Evolutionary conservation across 1,140 invertebrate genomes (phyloP).

Genomic region (Orussus abietinus): DNA sequence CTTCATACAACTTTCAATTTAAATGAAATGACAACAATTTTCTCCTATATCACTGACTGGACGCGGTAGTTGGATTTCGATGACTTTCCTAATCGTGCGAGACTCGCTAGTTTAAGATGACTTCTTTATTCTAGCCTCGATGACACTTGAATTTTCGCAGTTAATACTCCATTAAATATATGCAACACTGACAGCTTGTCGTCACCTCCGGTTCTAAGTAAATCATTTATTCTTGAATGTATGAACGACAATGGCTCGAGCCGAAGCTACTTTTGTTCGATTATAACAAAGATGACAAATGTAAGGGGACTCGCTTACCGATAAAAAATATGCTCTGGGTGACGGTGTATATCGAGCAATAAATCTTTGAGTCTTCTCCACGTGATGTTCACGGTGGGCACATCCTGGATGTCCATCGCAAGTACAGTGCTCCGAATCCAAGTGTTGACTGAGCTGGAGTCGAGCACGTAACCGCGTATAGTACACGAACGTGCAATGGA

Average conservation of each 20-base stretch:
- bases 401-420: slow-evolving; percentile 28
- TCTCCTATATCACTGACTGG: neutral
- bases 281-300: neutral
- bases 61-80: too few relatives aligned
- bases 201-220: neutral
- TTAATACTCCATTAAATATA: slow-evolving; percentile 2
- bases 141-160: slow-evolving; percentile 2
- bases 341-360: slow-evolving; percentile 24
- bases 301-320: slow-evolving; percentile 30
- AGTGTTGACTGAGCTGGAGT: slow-evolving; percentile 32
- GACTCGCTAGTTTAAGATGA: too few relatives aligned
- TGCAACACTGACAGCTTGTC: slow-evolving; percentile 1
- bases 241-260: neutral
- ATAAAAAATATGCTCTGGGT: slow-evolving; percentile 39
- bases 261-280: neutral
- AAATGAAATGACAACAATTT: neutral
- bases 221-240: neutral
- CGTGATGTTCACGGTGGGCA: slow-evolving; percentile 5
- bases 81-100: too few relatives aligned
- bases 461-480: slow-evolving; percentile 16
- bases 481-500: slow-evolving; percentile 23
- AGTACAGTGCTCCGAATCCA: slow-evolving; percentile 15
- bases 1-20: neutral
- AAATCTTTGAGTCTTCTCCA: slow-evolving; percentile 25
- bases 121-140: slow-evolving; percentile 10